Base-by-base conservation (phyloP, 2,888 invertebrate species). In the Latrodectus elegans region DNA sequence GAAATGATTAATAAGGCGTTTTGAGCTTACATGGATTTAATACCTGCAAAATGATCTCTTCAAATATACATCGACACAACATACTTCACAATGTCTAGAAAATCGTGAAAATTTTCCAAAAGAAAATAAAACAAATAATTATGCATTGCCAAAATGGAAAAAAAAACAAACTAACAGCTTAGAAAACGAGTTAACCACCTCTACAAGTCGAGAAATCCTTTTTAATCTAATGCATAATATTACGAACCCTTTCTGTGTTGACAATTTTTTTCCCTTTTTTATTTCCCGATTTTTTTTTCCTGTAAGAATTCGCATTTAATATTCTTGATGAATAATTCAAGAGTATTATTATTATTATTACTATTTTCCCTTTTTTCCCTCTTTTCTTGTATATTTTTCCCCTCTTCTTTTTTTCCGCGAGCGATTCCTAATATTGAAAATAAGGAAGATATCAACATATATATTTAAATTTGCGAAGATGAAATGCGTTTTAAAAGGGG, bases 251-350 rank as follows among this genome's bases (percentile, higher is more conserved):
- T 38, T 38, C n/a, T n/a, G n/a, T 60, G 60, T 60, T 60, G 60
- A 60, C 60, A n/a, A n/a, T 60, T 60, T 60, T 15, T n/a, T 60
- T 60, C 11, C 60, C 60, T 11, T 60, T 60, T 14, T 60, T 14
- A 60, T 60, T n/a, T 60, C 14, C 1, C n/a, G 14, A 38, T 38
- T 38, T 38, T 4, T 38, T 38, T 38, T 38, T 38, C 22, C 4
- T 6, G 12, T 60, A n/a, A n/a, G 60, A 14, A 60, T n/a, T 60
- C 60, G 6, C 60, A 60, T n/a, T 60, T 60, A 60, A 60, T 60
- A 60, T 60, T 60, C 60, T 60, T n/a, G 60, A 60, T 60, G 60
- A 60, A 60, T 60, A n/a, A 60, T 60, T 60, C 60, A 60, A n/a
- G n/a, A 60, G 60, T n/a, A n/a, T 60, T 60, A 38, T 38, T 38